Base-by-base conservation (phyloP, 2,113 vertebrate genomes). In the Leuciscus idus region DNA sequence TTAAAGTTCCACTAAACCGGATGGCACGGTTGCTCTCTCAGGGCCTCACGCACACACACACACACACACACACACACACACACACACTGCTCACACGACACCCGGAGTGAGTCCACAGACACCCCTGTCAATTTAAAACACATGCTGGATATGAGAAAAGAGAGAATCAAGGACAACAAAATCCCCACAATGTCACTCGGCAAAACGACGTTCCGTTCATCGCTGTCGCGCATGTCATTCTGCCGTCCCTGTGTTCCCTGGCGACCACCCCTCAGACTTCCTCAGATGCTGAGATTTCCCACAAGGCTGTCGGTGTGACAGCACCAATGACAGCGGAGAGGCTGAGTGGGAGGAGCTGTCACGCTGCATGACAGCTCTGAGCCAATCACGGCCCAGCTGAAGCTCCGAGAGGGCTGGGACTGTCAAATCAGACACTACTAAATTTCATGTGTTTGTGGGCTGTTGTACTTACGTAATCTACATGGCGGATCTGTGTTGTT, bases 271-370 rank as follows among this genome's bases (percentile, higher is more conserved):
- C 46, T 88, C 83, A 84, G 52, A 39, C 74, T 81, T 73, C 8
- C 19, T 50, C 77, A 76, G 33, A 78, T 68, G 28, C 70, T 66
- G 64, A 80, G 19, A 81, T 88, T 72, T 88, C 87, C 84, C 81
- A 80, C 23, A 36, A 55, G 80, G 50, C 87, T 17, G 52, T 76
- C 11, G 3, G 43, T 50, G 79, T 84, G 66, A 84, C 82, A 82
- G 80, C 62, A 30, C 10, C 62, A 75, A 84, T 75, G 86, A 79
- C 84, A 86, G 66, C 46, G 19, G 57, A 83, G 80, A n/a, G 28
- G n/a, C 9, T 82, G 48, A 70, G 72, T 83, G 79, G 85, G 87
- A 48, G 84, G 87, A 80, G 80, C 74, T 84, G 84, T 88, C 64
- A 79, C 23, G 12, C 64, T 78, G 52, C 30, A 70, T 88, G 84